Conservation (phyloP, 2,113 vertebrate species). For the Pyxicephalus adspersus region DNA sequence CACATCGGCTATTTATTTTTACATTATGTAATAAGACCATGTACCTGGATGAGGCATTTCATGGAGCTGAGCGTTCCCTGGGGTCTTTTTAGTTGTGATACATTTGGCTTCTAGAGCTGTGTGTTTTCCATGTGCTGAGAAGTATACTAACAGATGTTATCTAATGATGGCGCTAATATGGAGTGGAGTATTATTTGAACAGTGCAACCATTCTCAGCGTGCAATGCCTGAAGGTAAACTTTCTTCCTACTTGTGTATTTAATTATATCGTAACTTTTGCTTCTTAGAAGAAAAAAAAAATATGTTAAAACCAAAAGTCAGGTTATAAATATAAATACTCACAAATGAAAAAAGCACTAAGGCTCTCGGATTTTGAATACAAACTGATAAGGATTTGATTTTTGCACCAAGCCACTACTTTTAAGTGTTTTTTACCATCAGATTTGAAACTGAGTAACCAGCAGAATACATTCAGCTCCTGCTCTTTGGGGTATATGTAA, state of each 20-base stretch:
- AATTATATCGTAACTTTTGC: background rate
- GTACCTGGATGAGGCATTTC: slow-evolving; percentile 23
- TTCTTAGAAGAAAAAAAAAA: background rate
- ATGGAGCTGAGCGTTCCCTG: slow-evolving; percentile 8
- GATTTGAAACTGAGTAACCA: too few relatives aligned
- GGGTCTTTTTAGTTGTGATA: slow-evolving; percentile 33
- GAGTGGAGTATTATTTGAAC: background rate
- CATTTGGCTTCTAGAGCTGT: slow-evolving; percentile 28
- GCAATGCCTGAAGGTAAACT: background rate
- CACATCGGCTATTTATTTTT: slow-evolving; percentile 43
- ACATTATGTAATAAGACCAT: slow-evolving; percentile 38
- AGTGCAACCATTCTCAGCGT: background rate
- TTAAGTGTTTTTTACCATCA: too few relatives aligned
- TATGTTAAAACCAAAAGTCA: too few relatives aligned
- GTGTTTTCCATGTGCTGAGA: background rate
- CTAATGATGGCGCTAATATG: slow-evolving; percentile 4
- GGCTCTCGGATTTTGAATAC: too few relatives aligned
- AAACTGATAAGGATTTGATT: too few relatives aligned
- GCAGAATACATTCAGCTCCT: too few relatives aligned
- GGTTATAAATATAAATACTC: too few relatives aligned
- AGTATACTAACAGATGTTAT: slow-evolving; percentile 38
- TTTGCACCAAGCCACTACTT: too few relatives aligned
- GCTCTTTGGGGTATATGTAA: too few relatives aligned
- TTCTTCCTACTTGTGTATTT: background rate
- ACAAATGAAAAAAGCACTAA: too few relatives aligned